These are phyloP conservation scores for Hyperoodon ampullatus DNA, from an alignment of 2,113 vertebrate species.

Conservation along the genomic window DNA sequence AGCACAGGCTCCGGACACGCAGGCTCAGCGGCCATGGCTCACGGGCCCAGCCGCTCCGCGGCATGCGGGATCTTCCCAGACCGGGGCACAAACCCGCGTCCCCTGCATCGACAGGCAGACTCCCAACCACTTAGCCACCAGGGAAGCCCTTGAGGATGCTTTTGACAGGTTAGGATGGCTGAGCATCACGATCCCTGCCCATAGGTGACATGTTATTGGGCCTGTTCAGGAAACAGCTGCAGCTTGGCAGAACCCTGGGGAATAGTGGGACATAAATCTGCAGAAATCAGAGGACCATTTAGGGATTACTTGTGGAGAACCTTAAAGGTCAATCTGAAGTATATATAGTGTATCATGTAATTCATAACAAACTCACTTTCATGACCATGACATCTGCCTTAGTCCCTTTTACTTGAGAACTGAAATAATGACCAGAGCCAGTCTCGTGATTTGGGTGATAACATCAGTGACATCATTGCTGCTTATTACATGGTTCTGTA, in stretches of 20 bases:
- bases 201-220: not conserved
- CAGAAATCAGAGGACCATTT: not conserved
- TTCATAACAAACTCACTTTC: conserved; percentile 19
- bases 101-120: no score
- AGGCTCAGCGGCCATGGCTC: no score
- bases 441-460: not conserved
- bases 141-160: not conserved
- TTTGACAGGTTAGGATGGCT: not conserved
- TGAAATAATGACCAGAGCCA: not conserved
- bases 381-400: not conserved
- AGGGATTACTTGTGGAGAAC: not conserved
- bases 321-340: not conserved
- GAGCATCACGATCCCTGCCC: not conserved
- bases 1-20: no score
- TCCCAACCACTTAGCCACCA: no score
- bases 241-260: not conserved
- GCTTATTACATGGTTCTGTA: not conserved
- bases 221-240: not conserved
- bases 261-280: not conserved
- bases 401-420: not conserved
- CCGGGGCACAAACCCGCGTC: no score
- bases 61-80: no score
- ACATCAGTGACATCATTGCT: not conserved
- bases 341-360: not conserved
- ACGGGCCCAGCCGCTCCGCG: no score